Evolutionary conservation across 2,113 vertebrate species (phyloP), one percentile per base, ranked within the genome.

Genomic region (Percina caprodes): DNA sequence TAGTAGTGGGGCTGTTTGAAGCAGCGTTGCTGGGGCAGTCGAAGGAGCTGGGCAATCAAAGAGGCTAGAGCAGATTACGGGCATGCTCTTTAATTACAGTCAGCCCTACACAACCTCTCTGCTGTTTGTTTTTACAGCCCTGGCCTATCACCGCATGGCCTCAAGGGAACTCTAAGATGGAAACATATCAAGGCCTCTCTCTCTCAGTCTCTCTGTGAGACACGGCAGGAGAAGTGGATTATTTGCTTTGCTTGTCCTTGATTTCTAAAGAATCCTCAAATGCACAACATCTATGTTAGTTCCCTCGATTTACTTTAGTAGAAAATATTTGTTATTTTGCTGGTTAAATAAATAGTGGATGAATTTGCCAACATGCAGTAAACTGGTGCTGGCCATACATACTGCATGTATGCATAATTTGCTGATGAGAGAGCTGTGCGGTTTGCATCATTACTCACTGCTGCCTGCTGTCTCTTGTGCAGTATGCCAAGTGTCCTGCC

Each of bases 361-460:
- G 35, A 65, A 81, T 83, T 79, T 76, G 72, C 79, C 76, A 86
- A 72, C 70, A 16, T 79, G 84, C 65, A 66, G 55, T 62, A 78
- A 88, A 84, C 83, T 73, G 62, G 82, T 71, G 68, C 83, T 56
- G 83, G 84, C 75, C 77, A 86, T 92, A 90, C 76, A 86, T 89
- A 55, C 77, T 83, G 79, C 86, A 90, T 90, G 89, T 91, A 90
- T 91, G 85, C 82, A 89, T 92, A 91, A 92, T 94, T 89, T 90
- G 86, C 91, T 94, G 90, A 91, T 92, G 90, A 92, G 93, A 85
- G 90, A 92, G 88, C 90, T 87, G 88, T 85, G 91, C 75, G 88
- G 90, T 91, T 88, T 89, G 92, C 92, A 89, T 93, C 93, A 93
- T 94, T 94, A 94, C 92, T 93, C 93, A 93, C 87, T 90, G 90